Base-by-base conservation (phyloP, 2,797 vertebrate genomes). In the Bucorvus abyssinicus region DNA sequence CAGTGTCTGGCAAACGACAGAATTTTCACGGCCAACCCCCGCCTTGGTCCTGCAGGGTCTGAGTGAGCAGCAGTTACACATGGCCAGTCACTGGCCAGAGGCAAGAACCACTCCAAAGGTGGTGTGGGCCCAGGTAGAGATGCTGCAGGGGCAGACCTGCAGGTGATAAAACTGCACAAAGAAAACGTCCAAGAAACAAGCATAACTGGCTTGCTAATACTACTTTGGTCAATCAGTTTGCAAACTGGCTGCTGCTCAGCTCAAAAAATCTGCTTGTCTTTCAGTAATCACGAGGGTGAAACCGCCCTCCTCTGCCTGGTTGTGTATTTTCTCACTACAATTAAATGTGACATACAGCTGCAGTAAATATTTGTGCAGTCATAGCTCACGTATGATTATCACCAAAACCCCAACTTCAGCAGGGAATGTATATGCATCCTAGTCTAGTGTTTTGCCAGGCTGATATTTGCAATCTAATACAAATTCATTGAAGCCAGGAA, bases 1-100 rank as follows among this genome's bases (percentile, higher is more conserved):
- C 56, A 38, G 44, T 24, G n/a, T 57, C 38, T 17, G 38, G 26
- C 24, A 42, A 47, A 55, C 23, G 34, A 34, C 34, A 47, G 42
- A 34, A n/a, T 52, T 80, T 45, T 69, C 69, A 36, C 24, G 40
- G 45, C 50, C 40, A 19, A 24, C 53, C 18, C 12, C 52, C 52
- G n/a, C 29, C 68, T 44, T 1, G 0, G n/a, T 36, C 64, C 65
- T 52, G 49, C 29, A 71, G 69, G 27, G 32, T 32, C 23, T 27
- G 12, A 0, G 5, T 4, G 8, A 91, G 59, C 64, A 76, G 59
- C 38, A 17, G 49, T 57, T 67, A 47, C 60, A 30, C 12, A 3
- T 0, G 30, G 12, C 21, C 27, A 30, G 56, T 16, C 2, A 0
- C 5, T 40, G 2, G 0, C 1, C 4, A 67, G 49, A 40, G 18